Percentiles rank a stretch among this genome's conserved stretches.
These are phyloP conservation scores for Ctenodactylus gundi DNA, from an alignment of 2,113 vertebrate species.

Conservation along the genomic window DNA sequence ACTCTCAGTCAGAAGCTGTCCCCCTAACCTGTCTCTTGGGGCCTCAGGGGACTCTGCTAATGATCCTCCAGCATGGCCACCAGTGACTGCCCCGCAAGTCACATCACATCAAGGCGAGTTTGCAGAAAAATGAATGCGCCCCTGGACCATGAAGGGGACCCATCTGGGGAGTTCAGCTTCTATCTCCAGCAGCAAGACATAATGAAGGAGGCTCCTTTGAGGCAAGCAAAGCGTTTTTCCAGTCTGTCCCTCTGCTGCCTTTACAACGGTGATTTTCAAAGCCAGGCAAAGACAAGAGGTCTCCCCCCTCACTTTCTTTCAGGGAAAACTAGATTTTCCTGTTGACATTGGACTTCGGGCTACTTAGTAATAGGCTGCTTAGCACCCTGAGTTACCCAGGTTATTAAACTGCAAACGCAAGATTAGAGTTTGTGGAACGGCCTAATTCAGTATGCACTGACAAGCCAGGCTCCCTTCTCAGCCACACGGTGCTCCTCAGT, in stretches of 20 bases:
- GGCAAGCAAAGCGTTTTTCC: conserved; percentile 57
- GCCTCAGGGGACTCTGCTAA: conserved; percentile 74
- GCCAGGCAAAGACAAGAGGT: background rate
- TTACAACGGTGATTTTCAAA: conserved; percentile 29
- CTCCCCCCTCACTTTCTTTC: background rate
- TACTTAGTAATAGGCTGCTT: conserved; percentile 32
- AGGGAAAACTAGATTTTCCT: background rate
- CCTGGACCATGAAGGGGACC: conserved; percentile 46
- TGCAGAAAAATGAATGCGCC: conserved; percentile 36
- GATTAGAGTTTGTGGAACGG: background rate
- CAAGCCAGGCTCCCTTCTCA: background rate
- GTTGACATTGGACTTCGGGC: background rate
- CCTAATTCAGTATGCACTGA: background rate
- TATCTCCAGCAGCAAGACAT: conserved; percentile 53
- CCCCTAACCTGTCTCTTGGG: conserved; percentile 55
- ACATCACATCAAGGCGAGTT: conserved; percentile 70
- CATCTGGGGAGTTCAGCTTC: conserved; percentile 47
- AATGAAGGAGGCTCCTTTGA: conserved; percentile 49
- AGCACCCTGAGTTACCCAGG: background rate
- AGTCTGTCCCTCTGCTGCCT: background rate
- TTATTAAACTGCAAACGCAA: conserved; percentile 1
- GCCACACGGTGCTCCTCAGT: background rate
- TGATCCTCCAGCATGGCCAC: conserved; percentile 57
- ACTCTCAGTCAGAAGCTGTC: conserved; percentile 51
- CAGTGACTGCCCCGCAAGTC: conserved; percentile 71